These are phyloP conservation scores for Neomorphus geoffroyi DNA, from an alignment of 2,797 vertebrate genomes.

Conservation along the genomic window DNA sequence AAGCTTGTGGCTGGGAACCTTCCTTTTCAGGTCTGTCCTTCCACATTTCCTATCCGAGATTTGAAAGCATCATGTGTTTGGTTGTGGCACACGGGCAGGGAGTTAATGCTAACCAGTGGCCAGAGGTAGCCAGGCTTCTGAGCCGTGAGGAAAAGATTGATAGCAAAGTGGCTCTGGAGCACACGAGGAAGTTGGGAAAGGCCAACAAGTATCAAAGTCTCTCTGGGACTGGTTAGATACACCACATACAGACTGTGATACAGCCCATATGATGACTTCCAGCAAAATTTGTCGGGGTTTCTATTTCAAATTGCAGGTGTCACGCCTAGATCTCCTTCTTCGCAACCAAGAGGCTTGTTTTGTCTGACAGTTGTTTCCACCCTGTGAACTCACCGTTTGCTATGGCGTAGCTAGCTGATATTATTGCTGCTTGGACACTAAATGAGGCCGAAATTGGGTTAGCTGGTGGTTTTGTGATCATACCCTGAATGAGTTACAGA, in stretches of 20 bases:
- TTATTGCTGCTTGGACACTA: neutral
- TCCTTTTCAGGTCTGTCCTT: neutral
- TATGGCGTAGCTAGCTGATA: neutral
- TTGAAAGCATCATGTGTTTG: neutral
- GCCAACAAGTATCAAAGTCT: neutral
- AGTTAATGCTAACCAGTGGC: accelerated
- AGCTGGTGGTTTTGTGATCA: neutral
- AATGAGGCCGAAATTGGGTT: neutral
- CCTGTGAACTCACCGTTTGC: neutral
- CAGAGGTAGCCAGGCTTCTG: neutral
- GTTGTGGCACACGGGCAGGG: neutral
- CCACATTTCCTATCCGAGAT: neutral
- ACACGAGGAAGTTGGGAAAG: neutral
- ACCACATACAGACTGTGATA: neutral
- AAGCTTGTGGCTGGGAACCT: neutral
- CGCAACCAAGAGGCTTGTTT: neutral
- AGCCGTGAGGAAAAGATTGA: neutral
- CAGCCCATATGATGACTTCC: neutral
- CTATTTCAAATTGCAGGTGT: neutral
- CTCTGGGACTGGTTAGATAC: neutral
- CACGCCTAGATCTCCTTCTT: neutral
- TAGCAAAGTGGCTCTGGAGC: neutral
- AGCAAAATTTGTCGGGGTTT: neutral
- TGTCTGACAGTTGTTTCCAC: neutral
- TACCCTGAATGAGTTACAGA: neutral